Conservation (phyloP, 2,888 invertebrate genomes). For the Harpagoxenus sublaevis region DNA sequence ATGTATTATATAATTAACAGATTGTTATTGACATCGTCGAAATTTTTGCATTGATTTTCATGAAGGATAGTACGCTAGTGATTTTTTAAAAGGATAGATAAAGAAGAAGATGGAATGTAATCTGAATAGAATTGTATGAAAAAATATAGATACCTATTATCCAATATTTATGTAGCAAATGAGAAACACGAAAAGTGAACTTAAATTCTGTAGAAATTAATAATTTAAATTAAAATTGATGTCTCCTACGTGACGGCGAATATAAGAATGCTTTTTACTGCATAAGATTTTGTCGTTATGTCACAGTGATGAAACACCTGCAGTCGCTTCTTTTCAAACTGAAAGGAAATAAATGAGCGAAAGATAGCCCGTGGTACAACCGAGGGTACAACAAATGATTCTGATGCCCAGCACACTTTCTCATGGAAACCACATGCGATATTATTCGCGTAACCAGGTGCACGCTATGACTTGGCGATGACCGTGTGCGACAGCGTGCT, state of each 20-base stretch:
- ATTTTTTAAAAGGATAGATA: neutral
- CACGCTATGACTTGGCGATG: conserved; percentile 45
- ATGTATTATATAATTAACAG: conserved; percentile 20
- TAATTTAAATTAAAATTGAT: neutral
- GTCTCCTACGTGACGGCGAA: neutral
- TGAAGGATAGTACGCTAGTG: neutral
- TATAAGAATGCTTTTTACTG: neutral
- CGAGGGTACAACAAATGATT: conserved; percentile 41
- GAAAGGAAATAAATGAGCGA: conserved; percentile 40
- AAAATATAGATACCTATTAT: neutral
- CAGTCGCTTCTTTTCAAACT: conserved; percentile 26
- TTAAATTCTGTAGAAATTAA: neutral
- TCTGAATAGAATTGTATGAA: neutral
- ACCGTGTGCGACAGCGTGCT: conserved; percentile 56
- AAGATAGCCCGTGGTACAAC: conserved; percentile 35
- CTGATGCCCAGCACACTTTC: conserved; percentile 32
- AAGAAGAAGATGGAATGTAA: neutral
- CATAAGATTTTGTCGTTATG: conserved; percentile 32
- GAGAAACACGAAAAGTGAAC: neutral
- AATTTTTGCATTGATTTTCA: neutral
- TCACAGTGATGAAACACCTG: conserved; percentile 27
- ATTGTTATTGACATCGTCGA: neutral
- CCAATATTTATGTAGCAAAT: neutral
- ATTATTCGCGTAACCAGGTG: conserved; percentile 40
- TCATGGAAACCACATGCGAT: conserved; percentile 59